Evolutionary conservation across 1,140 invertebrate species (phyloP), one percentile per base, ranked within the genome.

Genomic region (Chlorops oryzae): DNA sequence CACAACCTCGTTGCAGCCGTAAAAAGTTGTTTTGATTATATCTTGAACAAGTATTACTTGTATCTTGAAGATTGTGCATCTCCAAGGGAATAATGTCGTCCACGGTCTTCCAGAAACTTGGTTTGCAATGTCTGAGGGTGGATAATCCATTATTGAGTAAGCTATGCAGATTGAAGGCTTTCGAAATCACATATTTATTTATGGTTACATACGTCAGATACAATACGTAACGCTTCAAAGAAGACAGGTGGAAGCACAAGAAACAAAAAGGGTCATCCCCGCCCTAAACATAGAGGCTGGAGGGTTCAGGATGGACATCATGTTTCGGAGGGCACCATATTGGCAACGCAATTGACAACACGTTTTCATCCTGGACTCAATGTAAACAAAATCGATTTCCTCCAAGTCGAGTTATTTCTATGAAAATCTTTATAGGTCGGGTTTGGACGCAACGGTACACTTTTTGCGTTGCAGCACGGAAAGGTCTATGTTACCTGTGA

Each of bases 311-410:
- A 89, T 62, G 86, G 87, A 5, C 56, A 75, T 51, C 58, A 45
- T 48, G 86, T 88, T 28, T 65, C 79, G 23, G 56, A 73, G 15
- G 84, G 86, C n/a, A 79, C 78, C 24, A 81, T 86, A 45, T 62
- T 90, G 34, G 85, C 77, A 1, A 81, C 78, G 1, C 87, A 91
- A 69, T 71, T 74, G 45, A 79, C 59, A n/a, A 68, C 83, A 0
- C 76, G 86, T 51, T 90, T 84, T 65, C 86, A 88, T 74, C 86
- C 87, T n/a, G 87, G 87, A 3, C 70, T 88, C 50, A 83, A 89
- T 78, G 87, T 89, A 75, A 77, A 69, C 66, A 15, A 2, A 20
- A 23, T 7, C 5, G 9, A 46, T 21, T 28, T 44, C 15, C n/a
- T 27, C 17, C 27, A n/a, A 45, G 28, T 12, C 3, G 28, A 24